These are phyloP conservation scores for Plutella xylostella DNA, from an alignment of 2,888 invertebrate genomes.

Conservation along the genomic window DNA sequence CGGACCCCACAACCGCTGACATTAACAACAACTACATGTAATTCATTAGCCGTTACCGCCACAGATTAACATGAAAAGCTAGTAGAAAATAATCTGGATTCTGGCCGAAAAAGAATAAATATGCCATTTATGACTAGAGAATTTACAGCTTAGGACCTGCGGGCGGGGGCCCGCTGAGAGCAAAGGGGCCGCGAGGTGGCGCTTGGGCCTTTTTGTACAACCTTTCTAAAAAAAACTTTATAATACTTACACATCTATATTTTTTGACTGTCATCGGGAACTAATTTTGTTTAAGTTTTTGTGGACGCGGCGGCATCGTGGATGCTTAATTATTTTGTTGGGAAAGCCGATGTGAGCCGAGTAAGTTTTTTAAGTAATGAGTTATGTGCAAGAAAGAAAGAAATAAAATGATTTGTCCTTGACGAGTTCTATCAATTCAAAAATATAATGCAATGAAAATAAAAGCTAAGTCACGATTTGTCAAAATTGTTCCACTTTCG, in stretches of 20 bases:
- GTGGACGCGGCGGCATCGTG: slow-evolving; percentile 23
- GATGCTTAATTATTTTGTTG: background rate
- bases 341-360: no score
- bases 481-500: no score
- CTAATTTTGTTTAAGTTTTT: slow-evolving; percentile 64
- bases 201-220: slow-evolving; percentile 43
- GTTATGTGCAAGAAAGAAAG: no score
- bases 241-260: slow-evolving; percentile 36
- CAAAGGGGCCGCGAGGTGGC: slow-evolving; percentile 56
- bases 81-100: slow-evolving; percentile 59
- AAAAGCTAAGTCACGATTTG: no score
- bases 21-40: slow-evolving; percentile 35
- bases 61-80: slow-evolving; percentile 60
- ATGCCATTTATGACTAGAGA: slow-evolving; percentile 43
- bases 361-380: no score
- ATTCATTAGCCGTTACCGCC: slow-evolving; percentile 56
- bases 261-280: slow-evolving; percentile 69
- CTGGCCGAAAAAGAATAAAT: slow-evolving; percentile 47
- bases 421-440: no score
- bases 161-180: slow-evolving; percentile 41
- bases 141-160: slow-evolving; percentile 50
- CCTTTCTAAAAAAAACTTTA: slow-evolving; percentile 36
- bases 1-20: slow-evolving; percentile 34
- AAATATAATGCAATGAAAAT: no score
- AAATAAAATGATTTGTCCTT: no score